Evolutionary conservation across 2,797 vertebrate genomes (phyloP).

Genomic region (Amazona finschi): DNA sequence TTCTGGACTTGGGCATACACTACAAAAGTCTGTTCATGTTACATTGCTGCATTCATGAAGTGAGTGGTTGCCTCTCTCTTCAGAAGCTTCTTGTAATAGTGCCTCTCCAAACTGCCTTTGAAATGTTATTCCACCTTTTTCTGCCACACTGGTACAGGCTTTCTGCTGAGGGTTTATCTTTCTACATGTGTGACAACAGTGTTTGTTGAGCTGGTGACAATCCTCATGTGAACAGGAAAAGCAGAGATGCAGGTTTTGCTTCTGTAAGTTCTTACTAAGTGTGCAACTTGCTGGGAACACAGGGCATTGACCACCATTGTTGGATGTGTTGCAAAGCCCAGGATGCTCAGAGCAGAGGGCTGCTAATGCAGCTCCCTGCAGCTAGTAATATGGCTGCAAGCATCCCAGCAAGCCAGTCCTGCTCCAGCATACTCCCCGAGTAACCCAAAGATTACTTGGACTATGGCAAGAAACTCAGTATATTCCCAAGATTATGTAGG

Average conservation of each 20-base stretch:
- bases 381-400: neutral
- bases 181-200: fast-evolving
- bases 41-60: neutral
- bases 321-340: neutral
- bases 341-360: neutral
- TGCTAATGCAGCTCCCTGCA: neutral
- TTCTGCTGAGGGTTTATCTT: neutral
- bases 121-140: neutral
- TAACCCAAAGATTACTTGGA: neutral
- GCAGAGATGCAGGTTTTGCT: neutral
- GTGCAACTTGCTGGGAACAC: neutral
- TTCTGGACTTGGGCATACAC: neutral
- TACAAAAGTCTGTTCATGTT: neutral
- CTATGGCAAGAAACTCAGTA: neutral
- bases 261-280: neutral
- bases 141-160: neutral
- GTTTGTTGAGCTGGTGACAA: neutral
- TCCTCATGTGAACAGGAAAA: neutral
- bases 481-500: neutral
- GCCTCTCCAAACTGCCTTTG: neutral
- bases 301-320: neutral
- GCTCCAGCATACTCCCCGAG: neutral
- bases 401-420: neutral
- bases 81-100: neutral
- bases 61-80: neutral